Evolutionary conservation across 2,797 vertebrate species (phyloP), one percentile per base, ranked within the genome.

Genomic region (Nothura maculosa): DNA sequence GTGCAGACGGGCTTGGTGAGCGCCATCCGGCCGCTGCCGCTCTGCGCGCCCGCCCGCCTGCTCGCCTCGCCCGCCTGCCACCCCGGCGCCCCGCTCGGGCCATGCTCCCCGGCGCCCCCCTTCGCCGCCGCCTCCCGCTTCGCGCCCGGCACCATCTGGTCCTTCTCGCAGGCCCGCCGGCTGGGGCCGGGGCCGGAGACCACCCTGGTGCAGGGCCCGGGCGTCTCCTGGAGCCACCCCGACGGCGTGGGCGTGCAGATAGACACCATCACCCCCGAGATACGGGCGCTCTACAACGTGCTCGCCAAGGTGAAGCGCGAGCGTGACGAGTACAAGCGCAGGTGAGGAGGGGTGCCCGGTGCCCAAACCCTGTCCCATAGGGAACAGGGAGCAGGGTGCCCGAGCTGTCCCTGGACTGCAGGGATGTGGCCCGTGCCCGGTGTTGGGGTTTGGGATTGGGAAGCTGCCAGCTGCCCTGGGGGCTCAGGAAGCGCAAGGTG

Each of bases 171-270:
- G 93, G 97, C 98, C 32, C 98, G 99, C 57, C 98, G 98, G 78
- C 96, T 98, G 24, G 98, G 98, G 24, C 95, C 98, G 1, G 98
- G 98, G 32, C 96, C 98, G 4, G 99, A 99, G 85, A 96, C 98
- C 91, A 97, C 98, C 93, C 78, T 98, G 36, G 97, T 99, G 92
- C 98, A 99, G 74, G 99, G 99, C 48, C 99, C 99, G 0, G 99
- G 99, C 17, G 98, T 99, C 89, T 99, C 99, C 50, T 99, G 99
- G 99, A 93, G 98, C 40, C 99, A 99, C 78, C 98, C 99, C 3
- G 99, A 99, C 38, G 99, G 99, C 24, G 99, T 99, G 16, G 99
- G 99, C 20, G 99, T 99, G 85, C 99, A 99, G 98, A 99, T 99
- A 54, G 99, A 99, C 97, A 99, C 99, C 96, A 99, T 99, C 95